Evolutionary conservation across 2,888 invertebrate species (phyloP).

Genomic region (Tinea trinotella): DNA sequence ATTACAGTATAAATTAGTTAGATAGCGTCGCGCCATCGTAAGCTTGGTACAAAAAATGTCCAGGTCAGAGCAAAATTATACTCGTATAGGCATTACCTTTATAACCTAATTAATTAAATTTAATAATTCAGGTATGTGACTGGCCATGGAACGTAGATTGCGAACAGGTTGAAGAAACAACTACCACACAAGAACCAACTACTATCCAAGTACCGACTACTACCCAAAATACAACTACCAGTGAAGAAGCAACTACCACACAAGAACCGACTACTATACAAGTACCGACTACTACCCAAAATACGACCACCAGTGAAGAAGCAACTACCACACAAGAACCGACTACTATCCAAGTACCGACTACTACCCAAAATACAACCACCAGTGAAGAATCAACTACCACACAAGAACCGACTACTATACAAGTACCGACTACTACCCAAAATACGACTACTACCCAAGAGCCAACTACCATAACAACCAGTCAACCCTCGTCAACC

Average conservation of each 20-base stretch:
- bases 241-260: slow-evolving; percentile 13
- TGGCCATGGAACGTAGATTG: slow-evolving; percentile 28
- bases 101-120: neutral
- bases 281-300: too few relatives aligned
- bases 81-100: too few relatives aligned
- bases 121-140: slow-evolving; percentile 28
- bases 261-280: too few relatives aligned
- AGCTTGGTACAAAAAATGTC: too few relatives aligned
- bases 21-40: too few relatives aligned
- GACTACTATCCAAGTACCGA: too few relatives aligned
- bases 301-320: slow-evolving; percentile 3
- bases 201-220: neutral
- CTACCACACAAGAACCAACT: neutral
- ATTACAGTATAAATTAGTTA: too few relatives aligned
- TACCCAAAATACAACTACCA: slow-evolving; percentile 10
- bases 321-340: neutral
- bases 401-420: too few relatives aligned
- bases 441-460: slow-evolving; percentile 1
- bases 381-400: slow-evolving; percentile 13
- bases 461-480: slow-evolving; percentile 2
- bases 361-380: too few relatives aligned
- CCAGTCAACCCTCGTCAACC: neutral
- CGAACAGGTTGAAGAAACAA: neutral
- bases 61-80: too few relatives aligned
- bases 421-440: too few relatives aligned